Percentiles rank a stretch among this genome's conserved stretches.
These are phyloP conservation scores for Mesorhabditis belari DNA, from an alignment of 2,888 invertebrate genomes.

Conservation along the genomic window DNA sequence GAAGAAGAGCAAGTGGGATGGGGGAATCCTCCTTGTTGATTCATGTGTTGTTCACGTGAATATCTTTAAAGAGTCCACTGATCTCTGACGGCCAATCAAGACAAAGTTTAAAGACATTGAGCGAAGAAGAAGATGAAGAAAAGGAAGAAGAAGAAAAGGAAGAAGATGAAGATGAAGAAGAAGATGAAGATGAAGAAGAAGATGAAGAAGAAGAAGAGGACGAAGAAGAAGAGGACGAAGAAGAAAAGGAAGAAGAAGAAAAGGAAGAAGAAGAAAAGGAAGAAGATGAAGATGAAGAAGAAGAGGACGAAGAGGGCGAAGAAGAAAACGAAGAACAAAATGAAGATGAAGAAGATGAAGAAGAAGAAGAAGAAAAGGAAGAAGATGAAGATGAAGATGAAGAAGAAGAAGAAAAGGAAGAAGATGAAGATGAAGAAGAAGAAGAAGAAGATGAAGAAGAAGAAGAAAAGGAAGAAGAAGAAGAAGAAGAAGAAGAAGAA, in stretches of 20 bases:
- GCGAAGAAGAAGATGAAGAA: not conserved
- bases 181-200: not conserved
- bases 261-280: not conserved
- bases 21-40: no score
- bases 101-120: not conserved
- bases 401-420: not conserved
- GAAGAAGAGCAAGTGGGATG: no score
- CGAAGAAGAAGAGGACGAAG: not conserved
- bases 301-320: conserved; percentile 2
- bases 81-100: no score
- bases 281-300: not conserved
- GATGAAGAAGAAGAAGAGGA: not conserved
- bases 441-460: not conserved
- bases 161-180: not conserved
- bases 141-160: not conserved
- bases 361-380: conserved; percentile 2
- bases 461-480: not conserved
- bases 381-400: no score
- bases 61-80: no score
- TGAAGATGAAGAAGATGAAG: not conserved
- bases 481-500: not conserved
- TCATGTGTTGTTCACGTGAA: no score
- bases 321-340: not conserved
- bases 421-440: not conserved
- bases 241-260: not conserved